Base-by-base conservation (phyloP, 2,797 vertebrate genomes). In the Falco peregrinus region DNA sequence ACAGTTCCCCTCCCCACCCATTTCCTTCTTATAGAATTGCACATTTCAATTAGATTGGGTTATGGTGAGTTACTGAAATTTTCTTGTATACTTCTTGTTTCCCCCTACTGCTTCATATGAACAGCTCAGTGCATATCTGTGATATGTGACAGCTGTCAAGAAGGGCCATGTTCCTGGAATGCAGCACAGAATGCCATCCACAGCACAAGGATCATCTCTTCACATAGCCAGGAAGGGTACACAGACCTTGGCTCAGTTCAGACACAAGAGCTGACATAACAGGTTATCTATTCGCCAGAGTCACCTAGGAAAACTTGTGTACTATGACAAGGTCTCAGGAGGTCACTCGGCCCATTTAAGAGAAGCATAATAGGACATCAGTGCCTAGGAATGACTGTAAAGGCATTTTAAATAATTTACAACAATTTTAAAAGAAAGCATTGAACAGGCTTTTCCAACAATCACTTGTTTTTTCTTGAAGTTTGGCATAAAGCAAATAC, bases 171-270 rank as follows among this genome's bases (percentile, higher is more conserved):
- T 89, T 95, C 92, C 94, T 96, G 94, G 95, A 97, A 95, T 89
- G 93, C 81, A 51, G 47, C 53, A 75, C 35, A 71, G 71, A 92
- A 93, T 96, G 67, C 63, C 94, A 93, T 29, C 90, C 86, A 68
- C 91, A 93, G 90, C 75, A 89, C 57, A 96, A 94, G 91, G 86
- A 91, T 87, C 95, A 90, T 90, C 88, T 83, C 95, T 61, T 94
- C 81, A 51, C 68, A 95, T 84, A 74, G 92, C 81, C 94, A 96
- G 88, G 86, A 95, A 96, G 96, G 88, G 94, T 95, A 93, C 84
- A 93, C 33, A 95, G 90, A 90, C 86, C 90, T 95, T 96, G 94
- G 86, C 92, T 80, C 78, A 18, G 53, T 80, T 90, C 78, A 87
- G 77, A 80, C 35, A 39, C 0, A 9, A 93, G 90, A 92, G 65